A percentile compares a stretch with the other conserved stretches of the same genome.
Evolutionary conservation across 2,888 invertebrate species (phyloP).

Genomic region (Rugalucina vietnamica): DNA sequence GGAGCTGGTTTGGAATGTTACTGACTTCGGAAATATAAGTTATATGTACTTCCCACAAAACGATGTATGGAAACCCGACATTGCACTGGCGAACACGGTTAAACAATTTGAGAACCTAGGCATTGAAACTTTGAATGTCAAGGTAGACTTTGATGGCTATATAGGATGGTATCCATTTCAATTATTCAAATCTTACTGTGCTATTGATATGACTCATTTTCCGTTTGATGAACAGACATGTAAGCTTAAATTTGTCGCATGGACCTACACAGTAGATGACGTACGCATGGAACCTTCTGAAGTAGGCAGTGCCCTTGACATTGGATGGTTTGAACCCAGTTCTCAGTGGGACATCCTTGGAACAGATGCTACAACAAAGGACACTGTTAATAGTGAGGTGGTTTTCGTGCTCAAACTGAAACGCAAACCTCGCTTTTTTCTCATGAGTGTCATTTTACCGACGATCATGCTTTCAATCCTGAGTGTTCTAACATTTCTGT

Average conservation of each 20-base stretch:
- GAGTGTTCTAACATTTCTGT: constrained; percentile 1
- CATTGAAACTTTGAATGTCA: background rate
- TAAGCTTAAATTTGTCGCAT: too few relatives aligned
- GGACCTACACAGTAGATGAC: too few relatives aligned
- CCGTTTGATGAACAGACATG: too few relatives aligned
- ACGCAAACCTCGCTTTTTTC: constrained; percentile 2
- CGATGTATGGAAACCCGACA: background rate
- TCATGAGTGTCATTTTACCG: constrained; percentile 13
- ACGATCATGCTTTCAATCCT: constrained; percentile 1
- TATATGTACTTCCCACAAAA: background rate
- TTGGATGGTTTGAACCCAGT: too few relatives aligned
- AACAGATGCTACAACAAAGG: too few relatives aligned
- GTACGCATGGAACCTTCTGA: too few relatives aligned
- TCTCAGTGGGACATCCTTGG: too few relatives aligned
- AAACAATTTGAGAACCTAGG: background rate
- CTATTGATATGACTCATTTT: too few relatives aligned
- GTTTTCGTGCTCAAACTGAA: background rate
- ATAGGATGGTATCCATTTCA: background rate
- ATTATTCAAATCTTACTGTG: too few relatives aligned
- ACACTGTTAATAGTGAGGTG: too few relatives aligned
- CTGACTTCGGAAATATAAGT: background rate
- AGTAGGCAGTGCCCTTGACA: too few relatives aligned
- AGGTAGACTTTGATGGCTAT: background rate
- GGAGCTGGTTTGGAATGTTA: background rate
- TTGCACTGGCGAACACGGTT: background rate